These are phyloP conservation scores for Centroberyx gerrardi DNA, from an alignment of 2,797 vertebrate genomes.

Conservation along the genomic window DNA sequence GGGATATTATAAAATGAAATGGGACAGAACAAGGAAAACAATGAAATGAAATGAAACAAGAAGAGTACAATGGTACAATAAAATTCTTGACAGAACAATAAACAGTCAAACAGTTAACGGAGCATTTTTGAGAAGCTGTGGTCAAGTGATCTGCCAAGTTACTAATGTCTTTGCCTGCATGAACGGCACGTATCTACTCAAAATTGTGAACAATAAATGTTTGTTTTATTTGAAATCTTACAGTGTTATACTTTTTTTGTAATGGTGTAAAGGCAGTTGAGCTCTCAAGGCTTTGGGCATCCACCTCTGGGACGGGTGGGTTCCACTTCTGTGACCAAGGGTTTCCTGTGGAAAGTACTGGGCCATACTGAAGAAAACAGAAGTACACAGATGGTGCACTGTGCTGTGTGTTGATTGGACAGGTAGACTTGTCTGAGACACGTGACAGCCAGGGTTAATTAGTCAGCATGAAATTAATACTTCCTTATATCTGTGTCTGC, in stretches of 20 bases:
- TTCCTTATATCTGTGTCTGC: slow-evolving; percentile 21
- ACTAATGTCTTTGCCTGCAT: background rate
- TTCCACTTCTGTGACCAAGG: slow-evolving; percentile 53
- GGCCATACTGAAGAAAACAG: slow-evolving; percentile 51
- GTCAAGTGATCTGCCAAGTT: too few species aligned
- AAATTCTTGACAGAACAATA: too few species aligned
- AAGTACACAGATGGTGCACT: slow-evolving; percentile 64
- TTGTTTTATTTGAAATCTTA: background rate
- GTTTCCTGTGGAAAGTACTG: slow-evolving; percentile 81
- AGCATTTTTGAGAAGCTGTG: too few species aligned
- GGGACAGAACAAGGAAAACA: background rate
- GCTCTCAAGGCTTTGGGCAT: slow-evolving; percentile 17
- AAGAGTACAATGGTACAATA: too few species aligned
- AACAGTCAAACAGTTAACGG: too few species aligned
- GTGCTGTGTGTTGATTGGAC: slow-evolving; percentile 32
- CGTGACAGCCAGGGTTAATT: slow-evolving; percentile 30
- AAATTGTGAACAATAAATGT: background rate
- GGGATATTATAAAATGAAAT: background rate
- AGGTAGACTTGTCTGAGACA: slow-evolving; percentile 32
- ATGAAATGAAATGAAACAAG: background rate
- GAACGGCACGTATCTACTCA: background rate
- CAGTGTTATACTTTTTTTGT: background rate
- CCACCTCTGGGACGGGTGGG: slow-evolving; percentile 36
- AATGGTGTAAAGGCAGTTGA: slow-evolving; percentile 13
- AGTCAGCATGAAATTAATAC: slow-evolving; percentile 1